Evolutionary conservation across 2,888 invertebrate genomes (phyloP), one percentile per base, ranked within the genome.

Genomic region (Limnephilus rhombicus): DNA sequence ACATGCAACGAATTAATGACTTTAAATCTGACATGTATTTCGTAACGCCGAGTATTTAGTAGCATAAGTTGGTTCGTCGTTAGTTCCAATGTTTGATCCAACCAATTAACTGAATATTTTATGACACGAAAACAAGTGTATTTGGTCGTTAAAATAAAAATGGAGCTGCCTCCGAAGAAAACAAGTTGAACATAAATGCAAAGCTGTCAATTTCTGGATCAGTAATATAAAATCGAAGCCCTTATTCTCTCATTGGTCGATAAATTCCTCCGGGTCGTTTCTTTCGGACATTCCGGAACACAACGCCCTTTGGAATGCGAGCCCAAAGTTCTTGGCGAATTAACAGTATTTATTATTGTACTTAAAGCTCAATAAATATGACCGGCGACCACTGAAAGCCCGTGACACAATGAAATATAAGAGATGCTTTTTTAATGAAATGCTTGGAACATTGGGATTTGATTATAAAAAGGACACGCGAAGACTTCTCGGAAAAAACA

Each of bases 341-440:
- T 18, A 45, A 86, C 85, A 41, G 45, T 45, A 86, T 86, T 85
- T 85, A 85, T 85, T 85, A n/a, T 41, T 45, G 85, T n/a, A 45
- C n/a, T 86, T 45, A 86, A 86, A 45, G 24, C 85, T 45, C 85
- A n/a, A 86, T 86, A 37, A 86, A 86, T 37, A 86, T 41, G 49
- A 29, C 85, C 3, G 45, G 13, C 45, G 85, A n/a, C 45, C 29
- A 86, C 85, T n/a, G 29, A 86, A 86, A 12, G n/a, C 29, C 29
- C 13, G 11, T n/a, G 29, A 45, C 29, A 45, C 85, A 49, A n/a
- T 85, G 37, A 85, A 85, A 85, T 34, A 85, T 18, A 85, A 37
- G 41, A 41, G 41, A 82, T 31, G 34, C 82, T 13, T 31, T 29
- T 82, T 82, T 82, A 15, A 34, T 31, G 31, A 82, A 82, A 82